These are phyloP conservation scores for Blomia tropicalis DNA, from an alignment of 2,888 invertebrate species.

Conservation along the genomic window DNA sequence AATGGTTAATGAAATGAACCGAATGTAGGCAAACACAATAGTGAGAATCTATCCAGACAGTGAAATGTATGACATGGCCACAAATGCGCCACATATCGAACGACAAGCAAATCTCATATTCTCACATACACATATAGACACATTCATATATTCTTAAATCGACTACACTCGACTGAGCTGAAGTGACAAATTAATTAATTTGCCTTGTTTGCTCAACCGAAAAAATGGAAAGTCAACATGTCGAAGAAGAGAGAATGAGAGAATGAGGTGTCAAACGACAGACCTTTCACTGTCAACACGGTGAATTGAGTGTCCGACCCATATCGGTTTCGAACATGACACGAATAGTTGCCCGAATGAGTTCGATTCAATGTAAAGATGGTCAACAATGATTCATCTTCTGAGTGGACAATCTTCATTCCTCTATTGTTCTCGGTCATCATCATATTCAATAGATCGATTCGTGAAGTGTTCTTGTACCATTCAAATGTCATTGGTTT, in stretches of 20 bases:
- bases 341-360: constrained; percentile 27
- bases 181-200: constrained; percentile 2
- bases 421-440: not conserved
- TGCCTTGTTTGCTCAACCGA: constrained; percentile 1
- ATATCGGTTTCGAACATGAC: constrained; percentile 19
- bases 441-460: constrained; percentile 14
- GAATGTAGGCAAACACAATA: too few relatives aligned
- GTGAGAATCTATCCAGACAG: too few relatives aligned
- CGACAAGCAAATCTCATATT: not conserved
- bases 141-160: too few relatives aligned
- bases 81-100: not conserved
- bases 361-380: constrained; percentile 17
- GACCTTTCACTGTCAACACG: not conserved
- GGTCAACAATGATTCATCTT: constrained; percentile 25
- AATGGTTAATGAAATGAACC: too few relatives aligned
- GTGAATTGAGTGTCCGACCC: constrained; percentile 14
- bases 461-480: constrained; percentile 24
- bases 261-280: not conserved
- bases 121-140: too few relatives aligned
- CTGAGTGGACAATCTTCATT: not conserved
- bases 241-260: too few relatives aligned
- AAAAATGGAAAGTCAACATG: constrained; percentile 7
- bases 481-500: constrained; percentile 27
- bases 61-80: too few relatives aligned
- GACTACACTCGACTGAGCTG: too few relatives aligned